phyloP scores from a whole-genome alignment of 2,113 vertebrate species.

The Malurus cyaneus region DNA sequence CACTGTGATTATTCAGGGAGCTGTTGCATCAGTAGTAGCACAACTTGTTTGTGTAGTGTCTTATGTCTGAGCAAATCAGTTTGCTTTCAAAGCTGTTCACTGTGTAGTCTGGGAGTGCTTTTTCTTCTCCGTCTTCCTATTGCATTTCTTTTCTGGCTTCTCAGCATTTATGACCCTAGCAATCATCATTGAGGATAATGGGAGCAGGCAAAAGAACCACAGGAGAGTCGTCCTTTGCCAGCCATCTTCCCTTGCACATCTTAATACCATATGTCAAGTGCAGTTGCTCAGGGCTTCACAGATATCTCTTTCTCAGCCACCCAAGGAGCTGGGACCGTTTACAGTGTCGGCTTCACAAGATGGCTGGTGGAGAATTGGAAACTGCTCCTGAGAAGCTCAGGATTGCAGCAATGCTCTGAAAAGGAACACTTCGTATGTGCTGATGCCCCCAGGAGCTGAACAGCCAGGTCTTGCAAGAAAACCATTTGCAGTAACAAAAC shows the following conservation, averaged over 20 bases:
- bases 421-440: neutral
- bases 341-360: neutral
- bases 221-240: slow-evolving; percentile 30
- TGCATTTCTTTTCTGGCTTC: slow-evolving; percentile 23
- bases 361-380: slow-evolving; percentile 27
- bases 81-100: neutral
- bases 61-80: neutral
- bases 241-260: slow-evolving; percentile 44
- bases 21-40: neutral
- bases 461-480: neutral
- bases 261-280: slow-evolving; percentile 64
- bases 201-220: slow-evolving; percentile 57
- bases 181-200: slow-evolving; percentile 54
- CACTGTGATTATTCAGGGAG: neutral
- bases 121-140: neutral
- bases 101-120: neutral
- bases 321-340: slow-evolving; percentile 24
- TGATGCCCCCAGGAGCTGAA: neutral
- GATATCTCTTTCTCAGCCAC: slow-evolving; percentile 48
- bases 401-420: neutral
- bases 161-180: slow-evolving; percentile 34
- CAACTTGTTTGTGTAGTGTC: neutral
- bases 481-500: neutral
- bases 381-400: neutral
- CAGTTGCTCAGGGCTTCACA: slow-evolving; percentile 40